Percentiles rank a stretch among this genome's conserved stretches.
Evolutionary conservation across 2,888 invertebrate species (phyloP).

Genomic region (Philereme transversata): DNA sequence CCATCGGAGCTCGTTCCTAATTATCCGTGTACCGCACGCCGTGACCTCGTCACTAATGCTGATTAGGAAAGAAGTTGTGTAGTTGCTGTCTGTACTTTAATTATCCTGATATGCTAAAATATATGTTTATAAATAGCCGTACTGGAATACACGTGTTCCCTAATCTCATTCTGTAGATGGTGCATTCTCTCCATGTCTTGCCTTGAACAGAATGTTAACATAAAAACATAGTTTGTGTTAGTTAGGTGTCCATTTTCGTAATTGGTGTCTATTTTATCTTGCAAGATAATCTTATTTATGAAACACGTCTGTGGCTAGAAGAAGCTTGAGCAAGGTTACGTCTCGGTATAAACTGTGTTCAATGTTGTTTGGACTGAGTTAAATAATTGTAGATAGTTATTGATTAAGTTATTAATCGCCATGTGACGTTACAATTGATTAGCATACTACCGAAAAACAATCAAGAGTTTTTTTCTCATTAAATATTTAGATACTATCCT

Average conservation of each 20-base stretch:
- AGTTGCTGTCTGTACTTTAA: not conserved
- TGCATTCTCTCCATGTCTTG: not conserved
- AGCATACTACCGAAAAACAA: not conserved
- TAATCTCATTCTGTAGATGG: not conserved
- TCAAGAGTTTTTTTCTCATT: not conserved
- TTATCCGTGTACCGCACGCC: too few species aligned
- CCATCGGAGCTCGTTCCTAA: too few species aligned
- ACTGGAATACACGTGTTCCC: not conserved
- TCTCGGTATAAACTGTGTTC: not conserved
- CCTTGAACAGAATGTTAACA: not conserved
- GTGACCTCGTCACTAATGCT: too few species aligned
- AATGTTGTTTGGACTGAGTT: slow-evolving; percentile 10
- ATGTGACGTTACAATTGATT: not conserved
- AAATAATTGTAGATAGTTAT: slow-evolving; percentile 7
- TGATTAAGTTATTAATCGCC: slow-evolving; percentile 8
- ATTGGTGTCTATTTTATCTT: not conserved
- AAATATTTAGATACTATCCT: too few species aligned
- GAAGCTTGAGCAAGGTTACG: too few species aligned
- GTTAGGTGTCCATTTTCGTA: not conserved
- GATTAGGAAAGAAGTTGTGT: too few species aligned
- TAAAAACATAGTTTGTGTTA: too few species aligned
- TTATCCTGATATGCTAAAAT: not conserved
- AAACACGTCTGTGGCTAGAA: not conserved
- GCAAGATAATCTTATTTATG: not conserved
- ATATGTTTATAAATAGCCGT: too few species aligned